Conservation (phyloP, 1,140 invertebrate genomes). For the Chymomyza costata region DNA sequence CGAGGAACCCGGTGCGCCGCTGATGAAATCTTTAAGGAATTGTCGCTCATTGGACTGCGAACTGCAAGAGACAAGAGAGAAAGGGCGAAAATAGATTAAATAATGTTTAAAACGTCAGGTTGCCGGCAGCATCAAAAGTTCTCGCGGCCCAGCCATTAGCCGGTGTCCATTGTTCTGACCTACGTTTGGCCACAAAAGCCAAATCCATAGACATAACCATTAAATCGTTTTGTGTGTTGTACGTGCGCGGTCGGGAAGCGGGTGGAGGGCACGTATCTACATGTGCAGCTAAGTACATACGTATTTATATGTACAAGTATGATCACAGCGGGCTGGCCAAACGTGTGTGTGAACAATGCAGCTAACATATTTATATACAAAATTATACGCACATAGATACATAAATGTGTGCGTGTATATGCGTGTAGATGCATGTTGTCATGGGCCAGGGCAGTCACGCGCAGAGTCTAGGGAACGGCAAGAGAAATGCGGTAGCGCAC, state of each 20-base stretch:
- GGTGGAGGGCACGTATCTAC: conserved; percentile 2
- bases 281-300: background rate
- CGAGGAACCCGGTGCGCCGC: conserved; percentile 88
- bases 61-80: conserved; percentile 72
- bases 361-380: background rate
- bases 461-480: too few relatives aligned
- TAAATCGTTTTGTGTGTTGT: background rate
- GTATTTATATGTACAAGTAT: background rate
- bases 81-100: too few relatives aligned
- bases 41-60: conserved; percentile 92
- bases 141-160: too few relatives aligned
- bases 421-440: too few relatives aligned
- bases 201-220: background rate
- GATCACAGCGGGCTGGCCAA: conserved; percentile 8
- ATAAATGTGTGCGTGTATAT: background rate
- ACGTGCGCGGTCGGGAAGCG: too few relatives aligned
- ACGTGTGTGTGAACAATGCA: conserved; percentile 9
- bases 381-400: background rate
- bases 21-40: conserved; percentile 95
- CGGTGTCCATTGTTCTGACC: too few relatives aligned
- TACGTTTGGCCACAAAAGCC: too few relatives aligned
- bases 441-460: conserved; percentile 11
- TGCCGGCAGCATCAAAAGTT: too few relatives aligned
- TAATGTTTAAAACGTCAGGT: too few relatives aligned
- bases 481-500: too few relatives aligned